Base-by-base conservation (phyloP, 2,888 invertebrate species). In the Eulithis prunata region DNA sequence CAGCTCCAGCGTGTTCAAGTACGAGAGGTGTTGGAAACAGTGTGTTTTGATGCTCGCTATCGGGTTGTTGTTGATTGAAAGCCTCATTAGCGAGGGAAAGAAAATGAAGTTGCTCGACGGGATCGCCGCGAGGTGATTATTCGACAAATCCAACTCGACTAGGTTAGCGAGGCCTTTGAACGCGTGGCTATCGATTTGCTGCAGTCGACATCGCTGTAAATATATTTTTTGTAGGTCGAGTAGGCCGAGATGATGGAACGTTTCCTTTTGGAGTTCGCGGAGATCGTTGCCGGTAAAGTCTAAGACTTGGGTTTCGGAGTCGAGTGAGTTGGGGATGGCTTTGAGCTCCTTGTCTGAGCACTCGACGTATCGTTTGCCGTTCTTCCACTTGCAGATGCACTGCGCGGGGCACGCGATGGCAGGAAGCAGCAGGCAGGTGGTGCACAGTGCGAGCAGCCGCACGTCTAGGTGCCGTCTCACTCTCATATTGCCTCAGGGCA, bases 371-470 rank as follows among this genome's bases (percentile, higher is more conserved):
- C 97, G 96, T 83, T 98, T 98, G 56, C 98, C 98, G 82, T 96
- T 96, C 87, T 97, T 98, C 98, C 98, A 98, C 86, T 97, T 97
- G 94, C 98, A 98, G 64, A 95, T 94, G 87, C 98, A 98, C 73
- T 95, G 95, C 45, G 94, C 91, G 36, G 97, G 97, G 84, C 97
- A 98, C 58, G 95, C 94, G 71, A 90, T 83, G 49, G 88, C 90
- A 2, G 90, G 90, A 32, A 92, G 85, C 45, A 92, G 82, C 61
- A 92, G 76, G 75, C 89, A 92, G 66, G 91, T 91, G 60, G 90
- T 91, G 84, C 89, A 92, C 70, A 93, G 82, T 81, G 89, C 92
- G 63, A 93, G 78, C 63, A 92, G 89, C 88, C 91, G 86, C 78
- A 87, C 83, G 77, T 91, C 87, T 69, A 91, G 79, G 75, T 79